A percentile compares a stretch with the other conserved stretches of the same genome.
phyloP scores from a whole-genome alignment of 2,797 vertebrate species.

The Falco concolor region DNA sequence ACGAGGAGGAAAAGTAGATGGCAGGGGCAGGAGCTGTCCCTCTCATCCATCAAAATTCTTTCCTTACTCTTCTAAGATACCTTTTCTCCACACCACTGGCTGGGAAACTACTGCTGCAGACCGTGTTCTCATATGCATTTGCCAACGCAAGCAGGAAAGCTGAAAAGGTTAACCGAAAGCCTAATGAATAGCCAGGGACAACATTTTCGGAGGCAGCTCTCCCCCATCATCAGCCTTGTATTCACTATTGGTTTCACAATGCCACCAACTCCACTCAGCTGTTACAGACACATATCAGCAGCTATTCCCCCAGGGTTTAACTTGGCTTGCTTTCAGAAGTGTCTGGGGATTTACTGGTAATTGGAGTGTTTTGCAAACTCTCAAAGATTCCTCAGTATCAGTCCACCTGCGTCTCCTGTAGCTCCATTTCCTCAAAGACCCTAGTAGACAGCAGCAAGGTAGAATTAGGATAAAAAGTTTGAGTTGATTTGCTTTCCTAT shows the following conservation, averaged over 20 bases:
- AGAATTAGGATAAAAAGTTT: not conserved
- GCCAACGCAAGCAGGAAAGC: not conserved
- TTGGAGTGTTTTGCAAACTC: constrained; percentile 61
- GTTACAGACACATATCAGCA: constrained; percentile 33
- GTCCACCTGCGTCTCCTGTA: constrained; percentile 7
- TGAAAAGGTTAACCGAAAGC: not conserved
- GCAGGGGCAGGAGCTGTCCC: not conserved
- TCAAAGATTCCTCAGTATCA: constrained; percentile 43
- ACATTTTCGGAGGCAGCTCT: not conserved
- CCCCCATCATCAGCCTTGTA: not conserved
- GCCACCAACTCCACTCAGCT: constrained; percentile 6
- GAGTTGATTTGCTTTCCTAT: constrained; percentile 3
- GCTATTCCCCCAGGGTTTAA: not conserved
- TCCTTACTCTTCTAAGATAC: not conserved
- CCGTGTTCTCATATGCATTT: not conserved
- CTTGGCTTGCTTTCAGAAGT: constrained; percentile 29
- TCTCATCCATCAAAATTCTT: not conserved
- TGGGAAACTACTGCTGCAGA: not conserved
- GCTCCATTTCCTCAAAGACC: constrained; percentile 19
- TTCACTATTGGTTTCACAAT: not conserved
- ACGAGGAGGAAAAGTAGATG: fast-evolving
- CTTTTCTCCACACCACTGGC: not conserved
- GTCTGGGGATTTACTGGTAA: constrained; percentile 49
- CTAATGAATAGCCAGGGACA: not conserved
- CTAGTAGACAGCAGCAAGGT: not conserved